Percentiles rank a stretch among this genome's conserved stretches.
These are phyloP conservation scores for Ctenopoma multispine DNA, from an alignment of 2,797 vertebrate genomes.

Conservation along the genomic window DNA sequence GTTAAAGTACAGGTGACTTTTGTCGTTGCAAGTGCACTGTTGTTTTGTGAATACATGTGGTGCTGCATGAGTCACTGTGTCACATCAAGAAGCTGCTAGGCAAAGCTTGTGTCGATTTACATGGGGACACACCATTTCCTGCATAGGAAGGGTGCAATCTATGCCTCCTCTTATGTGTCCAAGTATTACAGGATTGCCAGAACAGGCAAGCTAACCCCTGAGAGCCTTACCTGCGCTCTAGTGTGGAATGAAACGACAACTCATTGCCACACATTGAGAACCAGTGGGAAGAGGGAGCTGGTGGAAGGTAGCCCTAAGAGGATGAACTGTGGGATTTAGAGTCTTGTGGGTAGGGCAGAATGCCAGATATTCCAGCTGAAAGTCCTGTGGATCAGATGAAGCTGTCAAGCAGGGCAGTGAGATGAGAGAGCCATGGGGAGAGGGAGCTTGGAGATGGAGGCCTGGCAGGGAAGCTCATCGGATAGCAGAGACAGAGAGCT, in stretches of 20 bases:
- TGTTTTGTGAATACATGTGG: constrained; percentile 33
- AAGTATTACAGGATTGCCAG: constrained; percentile 66
- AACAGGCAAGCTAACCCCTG: constrained; percentile 61
- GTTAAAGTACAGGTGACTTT: constrained; percentile 17
- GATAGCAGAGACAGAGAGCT: constrained; percentile 80
- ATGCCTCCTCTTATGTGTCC: constrained; percentile 58
- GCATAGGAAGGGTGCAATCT: constrained; percentile 46
- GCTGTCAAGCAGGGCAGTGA: constrained; percentile 82
- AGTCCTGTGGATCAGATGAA: constrained; percentile 85
- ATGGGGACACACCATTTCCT: constrained; percentile 66
- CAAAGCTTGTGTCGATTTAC: constrained; percentile 52
- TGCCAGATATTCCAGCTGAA: constrained; percentile 78
- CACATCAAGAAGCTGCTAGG: constrained; percentile 32
- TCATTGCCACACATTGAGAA: constrained; percentile 79
- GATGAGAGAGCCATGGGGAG: constrained; percentile 80
- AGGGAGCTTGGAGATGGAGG: constrained; percentile 76
- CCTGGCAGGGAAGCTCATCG: constrained; percentile 77
- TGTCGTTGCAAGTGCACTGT: constrained; percentile 10
- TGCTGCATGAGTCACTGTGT: constrained; percentile 29
- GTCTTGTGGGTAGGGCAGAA: constrained; percentile 78
- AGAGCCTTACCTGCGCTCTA: constrained; percentile 73
- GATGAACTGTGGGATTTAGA: constrained; percentile 83
- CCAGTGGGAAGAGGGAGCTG: constrained; percentile 63
- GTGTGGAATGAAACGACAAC: constrained; percentile 72
- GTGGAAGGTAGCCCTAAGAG: constrained; percentile 70